Conservation (phyloP, 2,113 vertebrate genomes). For the Hippocampus abdominalis region DNA sequence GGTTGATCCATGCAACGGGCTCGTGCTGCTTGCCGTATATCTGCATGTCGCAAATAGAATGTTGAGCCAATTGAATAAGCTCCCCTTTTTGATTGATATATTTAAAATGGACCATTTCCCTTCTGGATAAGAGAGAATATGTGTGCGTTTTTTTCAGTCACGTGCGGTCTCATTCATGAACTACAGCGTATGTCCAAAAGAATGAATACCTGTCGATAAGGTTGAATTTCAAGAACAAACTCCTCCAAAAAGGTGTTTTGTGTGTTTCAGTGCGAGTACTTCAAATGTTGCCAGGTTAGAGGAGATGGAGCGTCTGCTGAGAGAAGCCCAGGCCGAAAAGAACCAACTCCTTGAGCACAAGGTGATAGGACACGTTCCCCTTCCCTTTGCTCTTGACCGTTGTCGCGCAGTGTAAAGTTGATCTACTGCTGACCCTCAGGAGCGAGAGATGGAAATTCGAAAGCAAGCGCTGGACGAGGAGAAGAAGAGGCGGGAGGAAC, state of each 20-base stretch:
- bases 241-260: not conserved
- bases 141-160: not conserved
- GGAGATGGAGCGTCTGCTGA: slow-evolving; percentile 93
- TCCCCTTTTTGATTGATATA: no score
- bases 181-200: not conserved
- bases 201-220: not conserved
- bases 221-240: not conserved
- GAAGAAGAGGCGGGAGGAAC: slow-evolving; percentile 82
- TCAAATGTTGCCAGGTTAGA: slow-evolving; percentile 89
- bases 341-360: slow-evolving; percentile 83
- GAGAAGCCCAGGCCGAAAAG: slow-evolving; percentile 90
- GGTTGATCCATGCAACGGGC: no score
- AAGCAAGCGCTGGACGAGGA: slow-evolving; percentile 90
- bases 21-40: no score
- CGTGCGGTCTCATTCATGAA: not conserved
- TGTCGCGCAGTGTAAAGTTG: not conserved
- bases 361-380: slow-evolving; percentile 58
- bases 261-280: slow-evolving; percentile 83
- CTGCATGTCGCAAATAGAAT: no score
- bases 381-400: not conserved
- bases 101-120: no score
- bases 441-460: slow-evolving; percentile 88
- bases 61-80: no score
- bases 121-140: slow-evolving; percentile 19
- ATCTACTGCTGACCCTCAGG: slow-evolving; percentile 59